Base-by-base conservation (phyloP, 2,113 vertebrate genomes). In the Neodon shergylaensis region DNA sequence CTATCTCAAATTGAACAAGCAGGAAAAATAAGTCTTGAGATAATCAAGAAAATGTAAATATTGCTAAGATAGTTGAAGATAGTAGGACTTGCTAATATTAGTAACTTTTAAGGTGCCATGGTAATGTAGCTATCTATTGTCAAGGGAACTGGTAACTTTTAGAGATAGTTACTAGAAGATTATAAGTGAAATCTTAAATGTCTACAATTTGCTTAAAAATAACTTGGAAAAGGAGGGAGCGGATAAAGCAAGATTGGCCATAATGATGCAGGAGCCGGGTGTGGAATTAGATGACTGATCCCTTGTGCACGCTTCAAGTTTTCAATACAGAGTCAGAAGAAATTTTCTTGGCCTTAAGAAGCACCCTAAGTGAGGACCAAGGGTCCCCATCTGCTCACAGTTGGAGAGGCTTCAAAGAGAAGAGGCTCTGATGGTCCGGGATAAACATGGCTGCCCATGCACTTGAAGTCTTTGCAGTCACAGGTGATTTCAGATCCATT, bases 131-230 rank as follows among this genome's bases (percentile, higher is more conserved):
- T 88, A 24, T 68, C 89, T 83, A 87, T 26, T 87, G 65, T 86
- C 79, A 93, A 72, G 58, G 84, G 58, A 83, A 84, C 72, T 10
- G 14, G 39, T 85, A 85, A 86, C 79, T 58, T 92, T 76, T 87
- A 94, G 89, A 90, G 52, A 87, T 33, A 42, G 16, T 31, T 28
- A 28, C 54, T 88, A 21, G 65, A 78, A 87, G 22, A 79, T 52
- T 81, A 5, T 47, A 54, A 70, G n/a, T 22, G 65, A 88, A 87
- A 88, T 73, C 63, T 78, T 85, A 82, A 97, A 83, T 65, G 42
- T 74, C 26, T 73, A 66, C 11, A 52, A 89, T 88, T 88, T 39
- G 33, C 54, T 89, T 89, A 31, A 78, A 88, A 94, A 94, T 58
- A 81, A 33, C 17, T 24, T 63, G 11, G 12, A 63, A 85, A 70